Conservation (phyloP, 2,113 vertebrate genomes). For the Chrysemys picta region DNA sequence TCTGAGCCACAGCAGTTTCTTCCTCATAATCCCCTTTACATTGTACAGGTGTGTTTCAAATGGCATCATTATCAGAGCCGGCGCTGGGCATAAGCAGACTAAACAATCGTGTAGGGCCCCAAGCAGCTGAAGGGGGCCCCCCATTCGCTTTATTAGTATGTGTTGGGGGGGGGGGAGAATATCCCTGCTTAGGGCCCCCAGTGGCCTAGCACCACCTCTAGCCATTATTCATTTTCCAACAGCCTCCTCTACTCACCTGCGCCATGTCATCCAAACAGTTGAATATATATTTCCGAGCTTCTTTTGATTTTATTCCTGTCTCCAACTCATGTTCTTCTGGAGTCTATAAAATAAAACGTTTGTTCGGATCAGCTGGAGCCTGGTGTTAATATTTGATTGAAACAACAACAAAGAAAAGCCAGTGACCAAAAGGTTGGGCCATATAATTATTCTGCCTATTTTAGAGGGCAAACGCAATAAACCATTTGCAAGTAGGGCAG, state of each 20-base stretch:
- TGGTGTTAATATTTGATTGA: background rate
- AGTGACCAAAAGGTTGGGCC: background rate
- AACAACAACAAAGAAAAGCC: conserved; percentile 30
- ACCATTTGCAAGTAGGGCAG: background rate
- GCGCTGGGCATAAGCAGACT: too few relatives aligned
- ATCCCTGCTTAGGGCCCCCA: too few relatives aligned
- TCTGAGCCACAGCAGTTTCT: background rate
- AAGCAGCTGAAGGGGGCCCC: too few relatives aligned
- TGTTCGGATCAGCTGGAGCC: background rate
- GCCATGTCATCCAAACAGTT: conserved; percentile 99
- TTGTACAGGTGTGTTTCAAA: rapidly evolving
- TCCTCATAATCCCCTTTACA: background rate
- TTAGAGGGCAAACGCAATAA: background rate
- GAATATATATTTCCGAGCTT: conserved; percentile 98
- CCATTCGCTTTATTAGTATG: too few relatives aligned
- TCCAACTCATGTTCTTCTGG: conserved; percentile 96
- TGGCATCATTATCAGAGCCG: background rate
- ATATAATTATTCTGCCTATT: background rate
- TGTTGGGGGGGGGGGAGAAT: too few relatives aligned
- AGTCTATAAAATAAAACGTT: conserved; percentile 80
- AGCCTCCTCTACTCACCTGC: conserved; percentile 82
- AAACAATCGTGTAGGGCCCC: too few relatives aligned
- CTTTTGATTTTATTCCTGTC: conserved; percentile 98
- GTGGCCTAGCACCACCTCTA: too few relatives aligned
- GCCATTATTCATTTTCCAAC: background rate